Base-by-base conservation (phyloP, 2,888 invertebrate genomes). In the Hypena proboscidalis region DNA sequence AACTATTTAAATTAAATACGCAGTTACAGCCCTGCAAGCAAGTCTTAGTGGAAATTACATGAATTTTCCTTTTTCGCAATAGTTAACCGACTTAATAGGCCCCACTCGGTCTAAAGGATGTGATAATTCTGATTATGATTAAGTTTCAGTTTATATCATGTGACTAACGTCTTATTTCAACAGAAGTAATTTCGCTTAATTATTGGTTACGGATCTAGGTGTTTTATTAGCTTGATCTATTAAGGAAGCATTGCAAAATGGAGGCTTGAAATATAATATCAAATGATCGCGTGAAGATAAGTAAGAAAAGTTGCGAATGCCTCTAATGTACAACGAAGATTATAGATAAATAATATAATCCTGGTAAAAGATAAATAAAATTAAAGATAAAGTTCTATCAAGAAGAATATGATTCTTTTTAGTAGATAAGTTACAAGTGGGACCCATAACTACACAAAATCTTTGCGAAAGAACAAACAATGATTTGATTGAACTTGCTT, bases 51-150 rank as follows among this genome's bases (percentile, higher is more conserved):
- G 69, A 67, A 66, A 71, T 72, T 70, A 71, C 64, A 69, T 65
- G 66, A 65, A 69, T 68, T 73, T 70, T 72, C 67, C 73, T 72
- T 71, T 74, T 74, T 74, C 71, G 74, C 66, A 74, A 74, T 61
- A 47, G 31, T 52, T 51, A 25, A 44, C 45, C 48, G 43, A 55
- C 35, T 56, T 68, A 67, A 65, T 67, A 56, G 52, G 47, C 45
- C 38, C 41, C 57, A 55, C 43, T 64, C 42, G 17, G 33, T 19
- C 38, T 33, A 35, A 57, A 65, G 56, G 47, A 58, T 54, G 58
- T 49, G 52, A 57, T 61, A 37, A 55, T 50, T 41, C 44, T 48
- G 52, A 50, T 61, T 46, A 61, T 51, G 56, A 63, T 59, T 41
- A 43, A 48, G 15, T 50, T 56, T 50, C 39, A 59, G 53, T 25